A percentile compares a stretch with the other conserved stretches of the same genome.
These are phyloP conservation scores for Amiota minor DNA, from an alignment of 2,888 invertebrate genomes.

Conservation along the genomic window DNA sequence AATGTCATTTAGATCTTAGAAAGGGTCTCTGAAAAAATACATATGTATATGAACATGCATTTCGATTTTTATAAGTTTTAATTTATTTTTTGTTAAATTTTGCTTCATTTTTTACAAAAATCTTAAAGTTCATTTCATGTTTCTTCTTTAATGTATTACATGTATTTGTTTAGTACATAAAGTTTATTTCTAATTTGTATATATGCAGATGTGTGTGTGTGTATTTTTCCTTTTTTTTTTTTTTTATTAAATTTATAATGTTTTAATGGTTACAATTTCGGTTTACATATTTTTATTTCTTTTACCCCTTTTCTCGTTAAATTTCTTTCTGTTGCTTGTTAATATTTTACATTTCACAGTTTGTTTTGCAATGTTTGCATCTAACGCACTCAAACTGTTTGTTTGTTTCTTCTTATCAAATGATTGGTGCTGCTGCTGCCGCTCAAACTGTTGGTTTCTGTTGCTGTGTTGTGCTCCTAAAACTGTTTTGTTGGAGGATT, in stretches of 20 bases:
- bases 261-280: slow-evolving; percentile 1
- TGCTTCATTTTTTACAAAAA: slow-evolving; percentile 46
- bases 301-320: slow-evolving; percentile 35
- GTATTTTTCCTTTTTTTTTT: slow-evolving; percentile 29
- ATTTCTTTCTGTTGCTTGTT: slow-evolving; percentile 46
- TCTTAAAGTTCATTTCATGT: slow-evolving; percentile 38
- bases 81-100: slow-evolving; percentile 42
- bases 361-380: background rate
- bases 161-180: slow-evolving; percentile 48
- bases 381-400: background rate
- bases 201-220: slow-evolving; percentile 45
- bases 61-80: slow-evolving; percentile 47
- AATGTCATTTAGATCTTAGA: slow-evolving; percentile 7
- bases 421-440: background rate
- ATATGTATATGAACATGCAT: slow-evolving; percentile 23
- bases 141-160: slow-evolving; percentile 37
- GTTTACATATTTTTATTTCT: slow-evolving; percentile 35
- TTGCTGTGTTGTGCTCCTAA: background rate
- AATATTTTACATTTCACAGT: slow-evolving; percentile 10
- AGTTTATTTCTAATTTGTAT: slow-evolving; percentile 44
- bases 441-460: background rate
- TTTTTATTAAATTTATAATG: slow-evolving; percentile 21
- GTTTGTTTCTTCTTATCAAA: too few species aligned
- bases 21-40: slow-evolving; percentile 3
- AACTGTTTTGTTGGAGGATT: background rate